Evolutionary conservation across 2,888 invertebrate species (phyloP), one percentile per base, ranked within the genome.

Genomic region (Teleogryllus oceanicus): DNA sequence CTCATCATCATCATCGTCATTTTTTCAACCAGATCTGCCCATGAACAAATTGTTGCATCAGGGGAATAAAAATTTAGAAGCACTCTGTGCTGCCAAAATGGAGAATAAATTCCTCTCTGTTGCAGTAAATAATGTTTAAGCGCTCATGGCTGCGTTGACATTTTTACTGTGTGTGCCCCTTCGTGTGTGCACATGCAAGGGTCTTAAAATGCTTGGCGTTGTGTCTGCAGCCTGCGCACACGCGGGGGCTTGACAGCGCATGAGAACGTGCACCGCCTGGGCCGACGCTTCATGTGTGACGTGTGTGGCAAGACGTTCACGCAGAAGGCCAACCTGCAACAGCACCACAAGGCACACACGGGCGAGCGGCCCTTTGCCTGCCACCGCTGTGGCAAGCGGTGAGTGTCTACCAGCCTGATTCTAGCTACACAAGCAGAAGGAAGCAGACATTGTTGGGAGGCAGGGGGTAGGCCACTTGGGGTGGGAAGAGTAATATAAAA

Each of bases 251-350:
- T 87, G 79, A 88, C 87, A 21, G 87, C 87, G 2, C 88, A 88
- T 82, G 87, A 88, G 86, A 87, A 87, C 82, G 87, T 87, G 11
- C 88, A 88, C 83, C 84, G 87, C 79, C 82, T 87, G 20, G 88
- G 88, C 12, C 82, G 83, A 11, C 79, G 84, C 12, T 84, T 84
- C 86, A 86, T 88, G 84, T 92, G 92, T 84, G 90, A 91, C 75
- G 87, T 91, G 11, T 92, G 92, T 86, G 88, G 86, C 75, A 88
- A 89, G 82, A 86, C 87, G 1, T 91, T 90, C 84, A 87, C 88
- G 18, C 91, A 91, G 84, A 88, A 89, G 85, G 88, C 88, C 5
- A 88, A 88, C 82, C 87, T 88, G 87, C 87, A 87, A 82, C 88
- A 88, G 82, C 88, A 88, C 83, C 87, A 87, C n/a, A 87, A 87